A percentile compares a stretch with the other conserved stretches of the same genome.
phyloP scores from a whole-genome alignment of 2,888 invertebrate species.

The Tribolium freemani region DNA sequence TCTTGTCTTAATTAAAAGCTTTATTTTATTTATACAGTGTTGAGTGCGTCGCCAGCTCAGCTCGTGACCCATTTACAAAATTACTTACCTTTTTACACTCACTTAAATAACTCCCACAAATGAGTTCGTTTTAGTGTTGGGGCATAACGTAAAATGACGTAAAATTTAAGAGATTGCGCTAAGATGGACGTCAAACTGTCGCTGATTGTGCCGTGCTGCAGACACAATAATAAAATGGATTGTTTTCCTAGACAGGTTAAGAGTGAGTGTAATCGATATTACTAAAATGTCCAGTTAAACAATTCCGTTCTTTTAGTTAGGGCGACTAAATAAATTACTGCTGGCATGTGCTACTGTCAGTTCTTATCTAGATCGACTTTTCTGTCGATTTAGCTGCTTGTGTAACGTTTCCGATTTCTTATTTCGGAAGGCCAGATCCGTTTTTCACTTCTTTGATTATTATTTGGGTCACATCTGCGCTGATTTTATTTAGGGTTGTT shows the following conservation, averaged over 20 bases:
- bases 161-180: background rate
- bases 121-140: too few species aligned
- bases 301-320: conserved; percentile 31
- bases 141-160: too few species aligned
- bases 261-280: conserved; percentile 37
- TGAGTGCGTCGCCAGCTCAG: background rate
- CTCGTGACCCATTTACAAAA: background rate
- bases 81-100: background rate
- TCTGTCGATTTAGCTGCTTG: conserved; percentile 27
- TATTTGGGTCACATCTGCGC: conserved; percentile 20
- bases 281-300: conserved; percentile 43
- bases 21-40: conserved; percentile 5
- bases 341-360: conserved; percentile 39
- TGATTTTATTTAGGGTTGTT: conserved; percentile 19
- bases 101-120: too few species aligned
- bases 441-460: conserved; percentile 7
- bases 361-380: conserved; percentile 38
- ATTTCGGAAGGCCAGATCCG: background rate
- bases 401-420: conserved; percentile 11
- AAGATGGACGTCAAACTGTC: background rate
- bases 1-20: conserved; percentile 8
- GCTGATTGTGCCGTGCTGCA: background rate
- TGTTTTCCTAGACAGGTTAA: conserved; percentile 30
- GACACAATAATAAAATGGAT: conserved; percentile 14
- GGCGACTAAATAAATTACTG: conserved; percentile 39